phyloP scores from a whole-genome alignment of 2,113 vertebrate species.

The Takifugu flavidus region DNA sequence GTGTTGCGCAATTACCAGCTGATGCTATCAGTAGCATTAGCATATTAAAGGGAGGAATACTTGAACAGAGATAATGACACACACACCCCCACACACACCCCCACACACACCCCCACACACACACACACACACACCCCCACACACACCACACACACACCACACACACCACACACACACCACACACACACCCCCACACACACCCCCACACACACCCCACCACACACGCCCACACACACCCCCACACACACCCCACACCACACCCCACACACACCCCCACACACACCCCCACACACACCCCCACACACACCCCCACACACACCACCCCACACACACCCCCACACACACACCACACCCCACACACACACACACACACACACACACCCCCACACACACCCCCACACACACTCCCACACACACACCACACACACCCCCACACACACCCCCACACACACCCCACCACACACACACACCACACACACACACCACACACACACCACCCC shows the following conservation, averaged over 20 bases:
- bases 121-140: conserved; percentile 33
- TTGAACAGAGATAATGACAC: conserved; percentile 70
- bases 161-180: too few species aligned
- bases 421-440: conserved; percentile 57
- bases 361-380: conserved; percentile 48
- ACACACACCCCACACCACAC: too few species aligned
- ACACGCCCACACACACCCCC: too few species aligned
- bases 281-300: too few species aligned
- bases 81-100: conserved; percentile 59
- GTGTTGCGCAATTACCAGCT: conserved; percentile 73
- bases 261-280: too few species aligned
- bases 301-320: conserved; percentile 33
- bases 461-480: conserved; percentile 27
- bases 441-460: conserved; percentile 52
- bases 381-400: too few species aligned
- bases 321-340: conserved; percentile 61
- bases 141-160: too few species aligned
- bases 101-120: conserved; percentile 37
- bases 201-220: too few species aligned
- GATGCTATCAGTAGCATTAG: conserved; percentile 71
- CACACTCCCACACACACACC: conserved; percentile 48
- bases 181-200: too few species aligned
- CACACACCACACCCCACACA: too few species aligned
- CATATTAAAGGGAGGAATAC: conserved; percentile 74
- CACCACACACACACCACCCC: too few species aligned